These are phyloP conservation scores for Coracias cyanogaster DNA, from an alignment of 2,797 vertebrate genomes.

Conservation along the genomic window DNA sequence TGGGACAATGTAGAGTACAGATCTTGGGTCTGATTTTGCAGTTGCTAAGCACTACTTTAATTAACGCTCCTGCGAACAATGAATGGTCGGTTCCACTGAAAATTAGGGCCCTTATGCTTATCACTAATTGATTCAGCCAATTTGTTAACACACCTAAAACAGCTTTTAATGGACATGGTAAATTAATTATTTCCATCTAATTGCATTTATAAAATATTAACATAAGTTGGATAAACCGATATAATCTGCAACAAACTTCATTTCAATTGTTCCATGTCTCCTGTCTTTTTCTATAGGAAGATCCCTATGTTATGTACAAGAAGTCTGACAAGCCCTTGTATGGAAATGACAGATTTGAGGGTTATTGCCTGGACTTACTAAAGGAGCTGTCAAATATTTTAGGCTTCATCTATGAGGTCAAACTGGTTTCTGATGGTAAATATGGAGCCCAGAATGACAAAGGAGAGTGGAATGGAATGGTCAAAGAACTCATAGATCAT, in stretches of 20 bases:
- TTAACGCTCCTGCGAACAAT: not conserved
- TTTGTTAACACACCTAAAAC: not conserved
- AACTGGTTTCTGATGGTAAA: conserved; percentile 95
- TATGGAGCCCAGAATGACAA: conserved; percentile 98
- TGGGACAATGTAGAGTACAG: not conserved
- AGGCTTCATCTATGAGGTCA: conserved; percentile 96
- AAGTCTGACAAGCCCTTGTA: conserved; percentile 97
- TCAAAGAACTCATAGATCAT: conserved; percentile 97
- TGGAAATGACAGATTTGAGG: conserved; percentile 97
- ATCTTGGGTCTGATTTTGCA: not conserved
- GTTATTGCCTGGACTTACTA: conserved; percentile 96
- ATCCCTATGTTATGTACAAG: conserved; percentile 98
- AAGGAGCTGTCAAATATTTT: conserved; percentile 96
- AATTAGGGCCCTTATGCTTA: not conserved
- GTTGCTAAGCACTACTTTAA: not conserved
- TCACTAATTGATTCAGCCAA: not conserved
- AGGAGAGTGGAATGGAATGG: conserved; percentile 99
- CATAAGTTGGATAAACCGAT: not conserved
- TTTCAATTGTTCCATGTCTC: not conserved
- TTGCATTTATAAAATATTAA: not conserved
- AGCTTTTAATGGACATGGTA: not conserved
- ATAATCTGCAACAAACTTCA: not conserved
- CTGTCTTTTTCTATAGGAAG: conserved; percentile 84
- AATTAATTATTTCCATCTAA: not conserved
- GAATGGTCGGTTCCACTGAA: not conserved